Conservation (phyloP, 1,140 invertebrate species). For the Habropoda laboriosa region DNA sequence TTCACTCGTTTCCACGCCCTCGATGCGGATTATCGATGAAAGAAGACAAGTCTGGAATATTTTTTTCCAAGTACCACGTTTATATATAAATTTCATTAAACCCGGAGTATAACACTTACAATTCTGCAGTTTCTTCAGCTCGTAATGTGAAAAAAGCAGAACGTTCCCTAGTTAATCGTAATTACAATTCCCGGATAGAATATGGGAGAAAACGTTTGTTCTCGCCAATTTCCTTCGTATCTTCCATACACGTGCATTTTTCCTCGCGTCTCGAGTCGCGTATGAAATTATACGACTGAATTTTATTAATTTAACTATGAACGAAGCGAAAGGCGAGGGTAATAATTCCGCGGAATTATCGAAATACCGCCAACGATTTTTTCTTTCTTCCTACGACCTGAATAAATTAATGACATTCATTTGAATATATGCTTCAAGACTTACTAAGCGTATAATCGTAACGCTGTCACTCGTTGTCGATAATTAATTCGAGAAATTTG, state of each 20-base stretch:
- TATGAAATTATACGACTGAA: background rate
- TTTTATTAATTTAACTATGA: background rate
- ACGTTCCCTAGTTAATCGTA: background rate
- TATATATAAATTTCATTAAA: too few species aligned
- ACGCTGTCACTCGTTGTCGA: background rate
- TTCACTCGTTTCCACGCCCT: too few species aligned
- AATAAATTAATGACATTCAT: constrained; percentile 1
- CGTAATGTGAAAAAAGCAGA: too few species aligned
- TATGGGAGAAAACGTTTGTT: background rate
- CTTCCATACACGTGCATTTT: background rate
- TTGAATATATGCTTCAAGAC: background rate
- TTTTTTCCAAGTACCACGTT: too few species aligned
- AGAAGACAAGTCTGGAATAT: too few species aligned
- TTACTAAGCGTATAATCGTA: background rate
- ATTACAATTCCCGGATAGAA: background rate
- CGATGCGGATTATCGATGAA: too few species aligned
- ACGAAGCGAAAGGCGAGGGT: background rate
- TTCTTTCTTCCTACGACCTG: too few species aligned
- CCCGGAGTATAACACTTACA: too few species aligned
- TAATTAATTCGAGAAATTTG: background rate
- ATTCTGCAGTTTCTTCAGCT: too few species aligned
- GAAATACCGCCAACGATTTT: background rate
- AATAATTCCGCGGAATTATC: background rate
- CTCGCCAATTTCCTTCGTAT: background rate
- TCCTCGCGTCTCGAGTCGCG: too few species aligned